Conservation (phyloP, 2,888 invertebrate genomes). For the Neoascia interrupta region DNA sequence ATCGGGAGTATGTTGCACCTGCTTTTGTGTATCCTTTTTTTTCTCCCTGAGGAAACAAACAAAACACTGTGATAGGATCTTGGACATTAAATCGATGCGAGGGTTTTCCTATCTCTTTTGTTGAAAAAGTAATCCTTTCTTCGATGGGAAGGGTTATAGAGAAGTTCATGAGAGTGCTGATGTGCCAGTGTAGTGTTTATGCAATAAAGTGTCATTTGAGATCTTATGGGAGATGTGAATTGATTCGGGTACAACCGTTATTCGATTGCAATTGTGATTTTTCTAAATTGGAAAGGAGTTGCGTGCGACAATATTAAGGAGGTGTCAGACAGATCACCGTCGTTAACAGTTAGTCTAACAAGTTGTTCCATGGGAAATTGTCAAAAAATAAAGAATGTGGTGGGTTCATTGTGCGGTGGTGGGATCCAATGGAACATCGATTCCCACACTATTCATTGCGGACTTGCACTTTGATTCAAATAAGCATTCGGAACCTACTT, state of each 20-base stretch:
- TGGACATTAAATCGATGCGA: constrained; percentile 64
- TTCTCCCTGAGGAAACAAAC: constrained; percentile 24
- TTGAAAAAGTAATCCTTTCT: constrained; percentile 48
- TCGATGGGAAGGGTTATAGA: constrained; percentile 23
- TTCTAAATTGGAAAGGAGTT: constrained; percentile 1
- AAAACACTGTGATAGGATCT: constrained; percentile 59
- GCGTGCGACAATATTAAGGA: constrained; percentile 11
- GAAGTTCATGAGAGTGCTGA: constrained; percentile 16
- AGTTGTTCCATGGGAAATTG: not conserved
- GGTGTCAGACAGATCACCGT: constrained; percentile 13
- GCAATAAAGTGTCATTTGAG: constrained; percentile 58
- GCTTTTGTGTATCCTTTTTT: constrained; percentile 46
- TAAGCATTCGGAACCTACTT: too few species aligned
- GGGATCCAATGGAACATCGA: too few species aligned
- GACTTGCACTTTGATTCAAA: too few species aligned
- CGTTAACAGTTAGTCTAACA: not conserved
- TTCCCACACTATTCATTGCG: too few species aligned
- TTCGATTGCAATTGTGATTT: constrained; percentile 55
- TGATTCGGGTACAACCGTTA: constrained; percentile 46
- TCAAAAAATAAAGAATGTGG: too few species aligned
- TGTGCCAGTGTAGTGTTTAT: constrained; percentile 7
- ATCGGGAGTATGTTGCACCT: constrained; percentile 54
- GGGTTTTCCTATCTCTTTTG: constrained; percentile 19
- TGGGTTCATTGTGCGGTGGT: too few species aligned
- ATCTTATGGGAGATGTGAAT: constrained; percentile 19